These are phyloP conservation scores for Xanthia icteritia DNA, from an alignment of 2,888 invertebrate species.

Conservation along the genomic window DNA sequence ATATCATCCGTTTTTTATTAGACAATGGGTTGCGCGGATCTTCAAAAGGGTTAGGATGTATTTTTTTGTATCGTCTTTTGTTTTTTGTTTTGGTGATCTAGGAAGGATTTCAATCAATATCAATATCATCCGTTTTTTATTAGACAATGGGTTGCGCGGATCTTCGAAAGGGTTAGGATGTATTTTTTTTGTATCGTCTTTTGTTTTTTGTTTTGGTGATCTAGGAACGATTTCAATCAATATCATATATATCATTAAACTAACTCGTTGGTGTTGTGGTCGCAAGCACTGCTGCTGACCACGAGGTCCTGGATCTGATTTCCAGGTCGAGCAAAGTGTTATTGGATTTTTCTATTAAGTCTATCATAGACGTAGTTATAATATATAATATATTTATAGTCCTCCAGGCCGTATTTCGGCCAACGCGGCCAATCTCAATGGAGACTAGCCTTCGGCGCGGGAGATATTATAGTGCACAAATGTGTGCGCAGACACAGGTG, in stretches of 20 bases:
- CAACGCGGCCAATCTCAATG: too few relatives aligned
- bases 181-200: background rate
- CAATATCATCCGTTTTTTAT: slow-evolving; percentile 49
- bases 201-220: background rate
- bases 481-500: too few relatives aligned
- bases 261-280: too few relatives aligned
- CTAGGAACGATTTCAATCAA: background rate
- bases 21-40: slow-evolving; percentile 34
- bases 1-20: slow-evolving; percentile 53
- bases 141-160: slow-evolving; percentile 39
- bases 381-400: too few relatives aligned
- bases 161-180: slow-evolving; percentile 29
- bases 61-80: background rate
- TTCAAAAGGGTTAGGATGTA: slow-evolving; percentile 24
- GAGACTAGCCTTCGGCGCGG: too few relatives aligned
- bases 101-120: background rate
- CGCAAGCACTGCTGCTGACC: too few relatives aligned
- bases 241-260: background rate
- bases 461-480: too few relatives aligned
- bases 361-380: too few relatives aligned
- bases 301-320: too few relatives aligned
- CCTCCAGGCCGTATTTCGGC: too few relatives aligned
- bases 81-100: background rate
- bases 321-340: too few relatives aligned
- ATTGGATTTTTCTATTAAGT: too few relatives aligned